Conservation (phyloP, 92 coral and sea anemone species). For the Epizoanthus rinbou region DNA sequence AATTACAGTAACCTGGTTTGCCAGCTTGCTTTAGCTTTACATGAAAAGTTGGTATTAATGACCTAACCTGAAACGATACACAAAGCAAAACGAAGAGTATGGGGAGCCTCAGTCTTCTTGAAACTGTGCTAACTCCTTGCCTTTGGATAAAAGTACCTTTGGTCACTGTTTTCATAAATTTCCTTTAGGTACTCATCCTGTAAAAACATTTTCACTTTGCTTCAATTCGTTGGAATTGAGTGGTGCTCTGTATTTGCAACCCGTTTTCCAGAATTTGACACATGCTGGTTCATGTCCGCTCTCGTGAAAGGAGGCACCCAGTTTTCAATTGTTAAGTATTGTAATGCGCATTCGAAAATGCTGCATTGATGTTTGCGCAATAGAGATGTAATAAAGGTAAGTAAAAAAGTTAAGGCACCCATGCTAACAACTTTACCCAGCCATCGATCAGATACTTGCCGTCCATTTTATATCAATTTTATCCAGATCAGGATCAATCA, state of each 20-base stretch:
- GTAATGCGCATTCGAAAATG: too few relatives aligned
- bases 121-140: conserved; percentile 54
- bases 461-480: too few relatives aligned
- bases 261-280: not conserved
- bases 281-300: conserved; percentile 12
- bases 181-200: conserved; percentile 46
- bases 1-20: conserved; percentile 62
- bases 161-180: conserved; percentile 24
- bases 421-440: not conserved
- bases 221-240: conserved; percentile 35
- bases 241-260: conserved; percentile 12
- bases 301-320: too few relatives aligned
- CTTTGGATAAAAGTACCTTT: conserved; percentile 34
- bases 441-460: not conserved
- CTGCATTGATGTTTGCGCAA: too few relatives aligned
- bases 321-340: too few relatives aligned
- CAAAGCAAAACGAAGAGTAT: conserved; percentile 36
- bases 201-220: conserved; percentile 46
- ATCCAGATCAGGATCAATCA: too few relatives aligned
- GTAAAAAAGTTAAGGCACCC: conserved; percentile 12
- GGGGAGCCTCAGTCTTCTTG: conserved; percentile 45
- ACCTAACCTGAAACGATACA: conserved; percentile 57
- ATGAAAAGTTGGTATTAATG: conserved; percentile 46
- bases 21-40: conserved; percentile 72
- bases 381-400: too few relatives aligned